Evolutionary conservation across 2,888 invertebrate species (phyloP), one percentile per base, ranked within the genome.

Genomic region (Eugnorisma glareosa): DNA sequence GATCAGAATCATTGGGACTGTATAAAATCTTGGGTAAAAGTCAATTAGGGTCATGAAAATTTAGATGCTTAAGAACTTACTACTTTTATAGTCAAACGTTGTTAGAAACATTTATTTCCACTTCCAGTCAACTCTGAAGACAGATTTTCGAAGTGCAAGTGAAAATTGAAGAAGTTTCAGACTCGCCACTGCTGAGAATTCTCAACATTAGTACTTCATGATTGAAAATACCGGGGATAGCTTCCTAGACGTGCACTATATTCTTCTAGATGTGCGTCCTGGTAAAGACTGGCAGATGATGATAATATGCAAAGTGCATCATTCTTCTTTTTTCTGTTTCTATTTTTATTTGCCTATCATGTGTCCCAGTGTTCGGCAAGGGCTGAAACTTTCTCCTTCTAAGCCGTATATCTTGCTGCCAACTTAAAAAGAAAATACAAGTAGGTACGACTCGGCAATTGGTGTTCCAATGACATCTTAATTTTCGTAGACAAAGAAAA

Each of bases 121-220:
- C 15, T 10, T 40, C n/a, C 21, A 18, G 77, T 6, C 48, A 28
- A 51, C n/a, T 13, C 13, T 48, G 18, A 61, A 68, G 40, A 51
- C 40, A 61, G 35, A 48, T 13, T 40, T 48, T 15, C 35, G 28
- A 61, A 51, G 28, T 13, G 67, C 40, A 68, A 68, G 63, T 43
- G 68, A 77, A 24, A 61, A 37, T 61, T 61, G n/a, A 43, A 24
- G 40, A 77, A 77, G 35, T 77, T 77, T 28, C 48, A 35, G n/a
- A 51, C 35, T 7, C 67, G 1, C 18, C 61, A 40, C 51, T 77
- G 28, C 35, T 69, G 48, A 67, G 76, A 68, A 40, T 67, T 61
- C 31, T 40, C 21, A 48, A 37, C 67, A 40, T 37, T 45, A 57
- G 2, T 31, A 40, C n/a, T 67, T 43, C 40, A 28, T 48, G n/a